A percentile compares a stretch with the other conserved stretches of the same genome.
phyloP scores from a whole-genome alignment of 1,140 invertebrate genomes.

The Drosophila nigromelanica region DNA sequence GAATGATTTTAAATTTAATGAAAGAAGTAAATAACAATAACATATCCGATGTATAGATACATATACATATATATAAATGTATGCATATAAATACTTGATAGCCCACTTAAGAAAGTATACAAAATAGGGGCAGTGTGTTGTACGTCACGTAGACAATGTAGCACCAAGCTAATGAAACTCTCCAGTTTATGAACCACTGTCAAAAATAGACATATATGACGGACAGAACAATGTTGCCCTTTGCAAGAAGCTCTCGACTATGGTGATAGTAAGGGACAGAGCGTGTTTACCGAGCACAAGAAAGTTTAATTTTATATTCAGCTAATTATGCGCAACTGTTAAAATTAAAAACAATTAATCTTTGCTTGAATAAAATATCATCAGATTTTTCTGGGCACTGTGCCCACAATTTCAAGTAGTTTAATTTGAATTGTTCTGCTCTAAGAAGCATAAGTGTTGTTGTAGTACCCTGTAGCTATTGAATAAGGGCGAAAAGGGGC shows the following conservation, averaged over 20 bases:
- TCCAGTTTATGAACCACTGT: conserved; percentile 20
- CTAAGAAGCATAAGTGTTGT: conserved; percentile 5
- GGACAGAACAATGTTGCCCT: conserved; percentile 31
- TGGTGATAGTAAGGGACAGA: not conserved
- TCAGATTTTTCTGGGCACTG: conserved; percentile 48
- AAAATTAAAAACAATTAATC: conserved; percentile 67
- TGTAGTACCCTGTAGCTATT: not conserved
- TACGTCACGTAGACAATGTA: conserved; percentile 27
- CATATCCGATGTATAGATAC: not conserved
- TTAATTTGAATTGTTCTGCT: conserved; percentile 26
- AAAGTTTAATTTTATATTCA: conserved; percentile 52
- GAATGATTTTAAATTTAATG: too few species aligned
- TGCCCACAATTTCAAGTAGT: conserved; percentile 48
- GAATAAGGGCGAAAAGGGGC: too few species aligned
- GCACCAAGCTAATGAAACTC: conserved; percentile 6
- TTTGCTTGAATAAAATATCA: conserved; percentile 40
- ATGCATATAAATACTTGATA: conserved; percentile 6
- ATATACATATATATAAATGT: not conserved
- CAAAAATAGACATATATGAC: conserved; percentile 9
- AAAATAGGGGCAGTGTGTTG: conserved; percentile 14
- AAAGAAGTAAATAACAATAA: too few species aligned
- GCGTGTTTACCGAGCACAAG: conserved; percentile 18
- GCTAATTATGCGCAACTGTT: conserved; percentile 68
- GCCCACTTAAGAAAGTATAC: not conserved
- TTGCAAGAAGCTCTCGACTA: conserved; percentile 1